phyloP scores from a whole-genome alignment of 2,113 vertebrate genomes.

The Brachyistius frenatus region DNA sequence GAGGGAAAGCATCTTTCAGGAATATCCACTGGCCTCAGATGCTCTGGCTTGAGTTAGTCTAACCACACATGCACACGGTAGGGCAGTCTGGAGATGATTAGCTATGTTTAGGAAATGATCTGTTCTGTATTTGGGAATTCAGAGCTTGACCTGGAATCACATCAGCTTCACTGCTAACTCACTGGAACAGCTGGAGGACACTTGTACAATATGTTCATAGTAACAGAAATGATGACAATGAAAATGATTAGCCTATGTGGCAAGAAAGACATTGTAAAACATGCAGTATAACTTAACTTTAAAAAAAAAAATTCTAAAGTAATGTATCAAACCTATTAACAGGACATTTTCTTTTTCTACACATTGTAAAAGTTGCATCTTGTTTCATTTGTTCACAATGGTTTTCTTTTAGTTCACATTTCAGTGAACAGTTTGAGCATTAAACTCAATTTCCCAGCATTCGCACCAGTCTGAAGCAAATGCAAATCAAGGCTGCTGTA shows the following conservation, averaged over 20 bases:
- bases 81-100: slow-evolving; percentile 68
- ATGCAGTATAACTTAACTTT: not conserved
- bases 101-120: slow-evolving; percentile 68
- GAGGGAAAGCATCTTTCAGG: slow-evolving; percentile 28
- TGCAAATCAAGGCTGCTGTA: slow-evolving; percentile 31
- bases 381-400: not conserved
- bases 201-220: slow-evolving; percentile 14
- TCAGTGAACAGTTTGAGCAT: not conserved
- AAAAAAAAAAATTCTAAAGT: not conserved
- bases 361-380: not conserved
- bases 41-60: slow-evolving; percentile 45
- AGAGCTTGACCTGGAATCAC: slow-evolving; percentile 62
- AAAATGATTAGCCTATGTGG: not conserved
- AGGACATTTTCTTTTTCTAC: not conserved
- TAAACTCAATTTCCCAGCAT: slow-evolving; percentile 28
- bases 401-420: not conserved
- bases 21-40: slow-evolving; percentile 50
- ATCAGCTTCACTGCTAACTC: slow-evolving; percentile 32
- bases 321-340: not conserved
- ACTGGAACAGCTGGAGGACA: slow-evolving; percentile 27
- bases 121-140: slow-evolving; percentile 62
- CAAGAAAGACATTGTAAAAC: not conserved
- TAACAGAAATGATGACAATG: too few relatives aligned
- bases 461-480: slow-evolving; percentile 1
- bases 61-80: slow-evolving; percentile 45